Evolutionary conservation across 92 coral and sea anemone species (phyloP), one percentile per base, ranked within the genome.

Genomic region (Porites rus): DNA sequence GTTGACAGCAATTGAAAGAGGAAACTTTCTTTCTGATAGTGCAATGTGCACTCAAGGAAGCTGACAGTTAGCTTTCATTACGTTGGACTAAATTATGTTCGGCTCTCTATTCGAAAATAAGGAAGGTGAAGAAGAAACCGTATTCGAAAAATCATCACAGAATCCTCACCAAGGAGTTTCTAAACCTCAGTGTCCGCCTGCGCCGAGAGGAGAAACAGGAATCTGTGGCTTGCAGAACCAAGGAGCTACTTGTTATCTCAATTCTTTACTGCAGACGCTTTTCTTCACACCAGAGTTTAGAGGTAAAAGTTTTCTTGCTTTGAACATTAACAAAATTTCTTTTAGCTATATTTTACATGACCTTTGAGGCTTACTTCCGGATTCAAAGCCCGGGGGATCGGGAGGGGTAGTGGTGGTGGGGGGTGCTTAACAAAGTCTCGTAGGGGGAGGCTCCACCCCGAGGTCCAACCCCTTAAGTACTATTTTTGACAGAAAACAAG

Each of bases 161-260:
- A 72, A 56, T n/a, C 69, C 10, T 24, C 25, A 18, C 9, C 76
- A 18, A 53, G 54, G 70, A 65, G 79, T 83, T 22, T n/a, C 52
- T 2, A 85, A 74, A 7, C 74, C 19, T 25, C 72, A 11, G 75
- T 76, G 54, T 24, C 89, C 92, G 3, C 90, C 93, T 13, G 75
- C 65, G 22, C 85, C 84, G 1, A 87, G 94, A 10, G 94, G 98
- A 56, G 53, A 84, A 17, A 94, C 98, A 50, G 68, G 90, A 21
- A 80, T 94, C 22, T 94, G 98, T 79, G 98, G 98, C 72, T 86
- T 94, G 61, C 88, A 81, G 51, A 94, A 94, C 38, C 98, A 94
- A 73, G 98, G 98, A 85, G 98, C 94, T 31, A 94, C 98, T 12
- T 94, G 98, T 31, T 94, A 94, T 78, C 76, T 94, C 78, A 94